Percentiles rank a stretch among this genome's conserved stretches.
Conservation (phyloP, 1,140 invertebrate species). For the Trichomalopsis sarcophagae region DNA sequence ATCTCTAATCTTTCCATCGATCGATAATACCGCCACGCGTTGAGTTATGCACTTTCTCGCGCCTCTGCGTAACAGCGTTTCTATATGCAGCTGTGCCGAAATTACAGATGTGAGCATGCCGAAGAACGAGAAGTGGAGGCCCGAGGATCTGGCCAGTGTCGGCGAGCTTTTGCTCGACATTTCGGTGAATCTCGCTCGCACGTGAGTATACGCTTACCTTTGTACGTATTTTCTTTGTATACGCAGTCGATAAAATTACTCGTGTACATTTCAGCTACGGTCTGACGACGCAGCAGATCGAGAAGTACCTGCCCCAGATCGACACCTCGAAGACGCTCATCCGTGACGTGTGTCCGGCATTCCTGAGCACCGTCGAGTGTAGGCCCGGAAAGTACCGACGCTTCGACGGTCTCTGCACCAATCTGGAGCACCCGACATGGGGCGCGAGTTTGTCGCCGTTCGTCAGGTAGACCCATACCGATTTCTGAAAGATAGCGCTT, state of each 20-base stretch:
- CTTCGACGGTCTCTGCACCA: constrained; percentile 94
- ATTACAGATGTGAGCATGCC: constrained; percentile 84
- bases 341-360: constrained; percentile 90
- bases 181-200: constrained; percentile 87
- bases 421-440: constrained; percentile 92
- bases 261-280: constrained; percentile 80
- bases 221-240: too few species aligned
- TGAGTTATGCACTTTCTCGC: neutral
- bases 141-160: constrained; percentile 87
- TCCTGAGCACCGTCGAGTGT: constrained; percentile 90
- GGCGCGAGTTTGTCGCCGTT: constrained; percentile 90
- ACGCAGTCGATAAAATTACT: constrained; percentile 17
- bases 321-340: constrained; percentile 93
- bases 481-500: neutral
- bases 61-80: neutral
- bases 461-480: constrained; percentile 77
- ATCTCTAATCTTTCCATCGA: neutral
- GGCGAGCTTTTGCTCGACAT: constrained; percentile 91
- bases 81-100: neutral
- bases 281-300: constrained; percentile 88
- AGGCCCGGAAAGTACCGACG: constrained; percentile 92
- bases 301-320: constrained; percentile 90
- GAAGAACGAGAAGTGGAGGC: constrained; percentile 81
- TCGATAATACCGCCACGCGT: neutral
- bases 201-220: constrained; percentile 77